phyloP scores from a whole-genome alignment of 30 jellyfish, hydroid and myxozoan genomes.

The Mastigias papua region DNA sequence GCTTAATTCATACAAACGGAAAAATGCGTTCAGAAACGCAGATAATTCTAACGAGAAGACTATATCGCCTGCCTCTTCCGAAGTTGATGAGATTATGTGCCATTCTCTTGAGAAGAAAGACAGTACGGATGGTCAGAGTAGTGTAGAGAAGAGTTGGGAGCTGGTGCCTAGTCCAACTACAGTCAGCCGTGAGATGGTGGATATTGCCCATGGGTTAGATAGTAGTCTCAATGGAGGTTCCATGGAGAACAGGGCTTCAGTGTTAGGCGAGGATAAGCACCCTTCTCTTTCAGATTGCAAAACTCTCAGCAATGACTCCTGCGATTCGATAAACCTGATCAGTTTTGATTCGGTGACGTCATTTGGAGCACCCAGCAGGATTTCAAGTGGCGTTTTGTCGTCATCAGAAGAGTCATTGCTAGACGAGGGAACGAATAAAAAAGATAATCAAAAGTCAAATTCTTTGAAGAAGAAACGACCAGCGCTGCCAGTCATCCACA shows the following conservation, averaged over 20 bases:
- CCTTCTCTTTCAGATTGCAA: slow-evolving; percentile 26
- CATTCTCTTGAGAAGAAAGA: slow-evolving; percentile 44
- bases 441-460: slow-evolving; percentile 15
- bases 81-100: slow-evolving; percentile 66
- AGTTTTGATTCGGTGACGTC: slow-evolving; percentile 40
- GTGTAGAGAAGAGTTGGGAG: slow-evolving; percentile 91
- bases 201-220: slow-evolving; percentile 25
- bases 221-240: slow-evolving; percentile 11
- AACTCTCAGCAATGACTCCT: slow-evolving; percentile 60
- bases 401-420: slow-evolving; percentile 61
- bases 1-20: slow-evolving; percentile 1
- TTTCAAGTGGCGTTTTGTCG: slow-evolving; percentile 32
- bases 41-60: slow-evolving; percentile 19
- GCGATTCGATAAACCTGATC: slow-evolving; percentile 62
- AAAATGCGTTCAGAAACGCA: slow-evolving; percentile 13
- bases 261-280: slow-evolving; percentile 1
- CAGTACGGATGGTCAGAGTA: slow-evolving; percentile 48
- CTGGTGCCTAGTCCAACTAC: slow-evolving; percentile 96
- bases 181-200: slow-evolving; percentile 72
- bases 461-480: slow-evolving; percentile 63
- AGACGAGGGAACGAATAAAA: slow-evolving; percentile 13
- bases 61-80: slow-evolving; percentile 66
- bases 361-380: slow-evolving; percentile 14
- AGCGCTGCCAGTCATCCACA: slow-evolving; percentile 62
- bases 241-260: slow-evolving; percentile 7